Evolutionary conservation across 1,140 invertebrate genomes (phyloP), one percentile per base, ranked within the genome.

Genomic region (Rhagoletis pomonella): DNA sequence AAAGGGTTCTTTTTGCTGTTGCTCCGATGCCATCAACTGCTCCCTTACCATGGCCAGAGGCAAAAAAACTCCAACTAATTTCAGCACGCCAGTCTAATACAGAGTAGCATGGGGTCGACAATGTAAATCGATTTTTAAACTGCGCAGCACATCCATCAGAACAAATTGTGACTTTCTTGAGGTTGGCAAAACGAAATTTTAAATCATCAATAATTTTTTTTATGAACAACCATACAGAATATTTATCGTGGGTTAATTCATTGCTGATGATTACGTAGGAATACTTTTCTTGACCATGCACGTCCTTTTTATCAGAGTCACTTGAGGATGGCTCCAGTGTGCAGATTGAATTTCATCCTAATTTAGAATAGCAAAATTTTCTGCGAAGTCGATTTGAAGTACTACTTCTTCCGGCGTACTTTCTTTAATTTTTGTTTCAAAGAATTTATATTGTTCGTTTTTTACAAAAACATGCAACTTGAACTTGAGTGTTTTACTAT

Each of bases 31-130:
- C 29, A 29, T 29, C 29, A 29, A 29, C 29, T 29, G 29, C 29
- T 29, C 29, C 29, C 29, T 29, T 29, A 42, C 65, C 65, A 67
- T 67, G 65, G n/a, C 65, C 65, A 67, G 65, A 67, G 17, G 65
- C 65, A 67, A 67, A 67, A 67, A 67, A 67, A 67, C 65, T 67
- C 65, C 65, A 67, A 19, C n/a, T n/a, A 12, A 67, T 67, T 67
- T 67, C 65, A 67, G n/a, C 65, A 67, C 7, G 9, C n/a, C 39
- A 67, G 65, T 67, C 65, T 19, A 6, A 7, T 67, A 12, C 65
- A 7, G 65, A 67, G 65, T 9, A 67, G n/a, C 65, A 67, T 12
- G 29, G 29, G 29, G 29, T 29, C 29, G 29, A 29, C 29, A 29
- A 29, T 29, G 29, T 29, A 29, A 29, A 29, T 29, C 29, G 29